These are phyloP conservation scores for Protonibea diacanthus DNA, from an alignment of 2,797 vertebrate species.

Conservation along the genomic window DNA sequence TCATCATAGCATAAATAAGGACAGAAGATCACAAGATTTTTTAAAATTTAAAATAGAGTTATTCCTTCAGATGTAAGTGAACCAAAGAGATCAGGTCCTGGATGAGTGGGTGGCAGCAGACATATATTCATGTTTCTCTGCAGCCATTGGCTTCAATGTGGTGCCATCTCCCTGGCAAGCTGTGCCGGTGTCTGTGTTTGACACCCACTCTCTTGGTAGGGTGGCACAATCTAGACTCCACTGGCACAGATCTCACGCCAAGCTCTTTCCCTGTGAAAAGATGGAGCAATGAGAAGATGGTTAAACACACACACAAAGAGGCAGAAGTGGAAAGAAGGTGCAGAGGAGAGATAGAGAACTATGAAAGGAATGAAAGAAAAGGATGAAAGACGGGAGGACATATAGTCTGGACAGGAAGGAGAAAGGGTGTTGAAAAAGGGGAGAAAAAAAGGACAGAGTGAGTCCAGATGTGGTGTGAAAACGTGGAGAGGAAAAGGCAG, in stretches of 20 bases:
- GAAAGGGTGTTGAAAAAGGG: slow-evolving; percentile 54
- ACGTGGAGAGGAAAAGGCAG: slow-evolving; percentile 64
- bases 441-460: slow-evolving; percentile 43
- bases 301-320: slow-evolving; percentile 65
- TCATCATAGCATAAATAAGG: slow-evolving; percentile 17
- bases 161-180: slow-evolving; percentile 76
- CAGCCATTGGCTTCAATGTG: slow-evolving; percentile 70
- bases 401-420: slow-evolving; percentile 63
- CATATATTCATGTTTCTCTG: slow-evolving; percentile 73
- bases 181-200: slow-evolving; percentile 73
- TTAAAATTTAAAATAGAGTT: slow-evolving; percentile 32
- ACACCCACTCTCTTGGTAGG: slow-evolving; percentile 79
- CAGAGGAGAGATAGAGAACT: slow-evolving; percentile 61
- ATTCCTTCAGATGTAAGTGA: slow-evolving; percentile 42
- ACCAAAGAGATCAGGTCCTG: slow-evolving; percentile 54
- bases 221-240: slow-evolving; percentile 69
- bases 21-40: slow-evolving; percentile 10
- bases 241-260: slow-evolving; percentile 70
- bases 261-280: slow-evolving; percentile 64
- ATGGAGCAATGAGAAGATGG: slow-evolving; percentile 57
- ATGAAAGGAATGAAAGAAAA: slow-evolving; percentile 58
- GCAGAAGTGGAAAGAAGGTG: slow-evolving; percentile 67
- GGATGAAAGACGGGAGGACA: slow-evolving; percentile 55
- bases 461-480: slow-evolving; percentile 78
- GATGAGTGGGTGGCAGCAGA: slow-evolving; percentile 70